Base-by-base conservation (phyloP, 2,113 vertebrate species). In the Leucosticte australis region DNA sequence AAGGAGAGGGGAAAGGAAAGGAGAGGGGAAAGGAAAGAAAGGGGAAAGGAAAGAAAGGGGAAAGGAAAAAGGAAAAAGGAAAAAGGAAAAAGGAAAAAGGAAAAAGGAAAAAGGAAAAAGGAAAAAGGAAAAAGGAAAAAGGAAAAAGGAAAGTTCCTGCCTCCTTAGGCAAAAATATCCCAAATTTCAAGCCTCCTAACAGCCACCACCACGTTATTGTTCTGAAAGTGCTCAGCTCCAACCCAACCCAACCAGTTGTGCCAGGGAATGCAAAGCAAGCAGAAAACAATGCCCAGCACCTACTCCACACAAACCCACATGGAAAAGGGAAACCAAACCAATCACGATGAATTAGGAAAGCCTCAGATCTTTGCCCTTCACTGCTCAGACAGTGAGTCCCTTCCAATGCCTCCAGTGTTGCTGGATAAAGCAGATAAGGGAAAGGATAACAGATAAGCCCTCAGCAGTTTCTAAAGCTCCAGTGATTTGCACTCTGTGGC, bases 291-390 rank as follows among this genome's bases (percentile, higher is more conserved):
- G 11, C 30, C 9, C 59, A 22, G 71, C 46, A 46, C 33, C 82
- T 74, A 8, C 75, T 20, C 30, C 31, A 65, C n/a, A 46, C 46
- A 93, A 86, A 94, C 59, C 59, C 60, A 42, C 52, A 0, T 8
- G 52, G 37, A 13, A 90, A 55, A 65, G 56, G 23, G 74, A 80
- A 86, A 8, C 2, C 70, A 88, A 91, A 85, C n/a, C 53, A 9
- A 90, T 85, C 67, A 46, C 28, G 21, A 1, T 2, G 53, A 87
- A 71, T 81, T 83, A 86, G 86, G 67, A 20, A 91, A 71, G 52
- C 79, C 92, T 95, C 10, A 27, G 77, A 89, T 81, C 77, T 47
- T 20, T 35, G 71, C 41, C 60, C 67, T 90, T 71, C 30, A 8
- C 62, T 84, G 84, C 57, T 83, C 78, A 90, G 49, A 76, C 55